These are phyloP conservation scores for Etheostoma perlongum DNA, from an alignment of 2,797 vertebrate species.

Conservation along the genomic window DNA sequence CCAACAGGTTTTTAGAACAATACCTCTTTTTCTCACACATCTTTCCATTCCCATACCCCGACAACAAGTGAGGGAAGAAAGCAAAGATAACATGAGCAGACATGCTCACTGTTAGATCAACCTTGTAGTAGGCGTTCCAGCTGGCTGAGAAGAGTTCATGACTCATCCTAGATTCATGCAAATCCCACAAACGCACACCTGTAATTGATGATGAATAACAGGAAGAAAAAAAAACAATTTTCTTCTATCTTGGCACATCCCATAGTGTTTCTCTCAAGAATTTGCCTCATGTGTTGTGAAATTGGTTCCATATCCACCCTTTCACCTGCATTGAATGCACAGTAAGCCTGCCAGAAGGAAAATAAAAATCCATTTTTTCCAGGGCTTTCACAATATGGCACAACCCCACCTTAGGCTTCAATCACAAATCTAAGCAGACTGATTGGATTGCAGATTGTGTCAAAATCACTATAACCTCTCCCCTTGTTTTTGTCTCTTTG, in stretches of 20 bases:
- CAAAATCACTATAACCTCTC: slow-evolving; percentile 59
- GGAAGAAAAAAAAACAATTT: slow-evolving; percentile 39
- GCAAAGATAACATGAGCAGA: slow-evolving; percentile 66
- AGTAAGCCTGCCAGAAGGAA: slow-evolving; percentile 35
- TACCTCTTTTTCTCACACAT: slow-evolving; percentile 48
- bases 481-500: slow-evolving; percentile 49
- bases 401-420: slow-evolving; percentile 51
- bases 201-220: slow-evolving; percentile 67
- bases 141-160: slow-evolving; percentile 55
- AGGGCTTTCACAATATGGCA: slow-evolving; percentile 13
- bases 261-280: slow-evolving; percentile 46
- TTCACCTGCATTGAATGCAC: slow-evolving; percentile 61
- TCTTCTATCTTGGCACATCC: slow-evolving; percentile 37
- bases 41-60: slow-evolving; percentile 42
- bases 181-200: slow-evolving; percentile 60
- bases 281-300: slow-evolving; percentile 70
- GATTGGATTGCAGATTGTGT: slow-evolving; percentile 65
- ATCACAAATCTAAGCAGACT: slow-evolving; percentile 40
- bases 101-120: slow-evolving; percentile 49
- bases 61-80: slow-evolving; percentile 51
- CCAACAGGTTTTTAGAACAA: slow-evolving; percentile 58
- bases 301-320: slow-evolving; percentile 51
- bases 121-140: slow-evolving; percentile 55
- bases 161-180: slow-evolving; percentile 64
- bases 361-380: slow-evolving; percentile 41